Evolutionary conservation across 2,888 invertebrate genomes (phyloP).

Genomic region (Aplocera efformata): DNA sequence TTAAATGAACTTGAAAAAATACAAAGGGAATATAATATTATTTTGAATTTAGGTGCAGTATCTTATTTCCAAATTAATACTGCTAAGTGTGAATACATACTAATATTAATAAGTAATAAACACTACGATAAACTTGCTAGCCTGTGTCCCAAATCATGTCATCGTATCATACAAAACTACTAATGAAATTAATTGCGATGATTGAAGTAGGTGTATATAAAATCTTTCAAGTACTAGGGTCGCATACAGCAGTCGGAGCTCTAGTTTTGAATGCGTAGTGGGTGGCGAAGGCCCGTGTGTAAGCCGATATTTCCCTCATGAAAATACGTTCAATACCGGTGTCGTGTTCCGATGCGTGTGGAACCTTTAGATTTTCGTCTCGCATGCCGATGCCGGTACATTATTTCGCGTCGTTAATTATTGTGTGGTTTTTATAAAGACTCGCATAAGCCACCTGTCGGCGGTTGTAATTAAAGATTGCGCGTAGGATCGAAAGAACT

Average conservation of each 20-base stretch:
- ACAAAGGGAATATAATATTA: background rate
- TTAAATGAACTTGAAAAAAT: background rate
- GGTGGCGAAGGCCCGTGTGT: conserved; percentile 67
- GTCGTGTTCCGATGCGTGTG: conserved; percentile 69
- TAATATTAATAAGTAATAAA: too few relatives aligned
- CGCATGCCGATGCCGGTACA: conserved; percentile 76
- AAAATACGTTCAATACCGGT: conserved; percentile 73
- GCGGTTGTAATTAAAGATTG: conserved; percentile 68
- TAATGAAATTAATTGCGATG: too few relatives aligned
- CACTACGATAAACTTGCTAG: too few relatives aligned
- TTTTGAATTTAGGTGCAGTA: too few relatives aligned
- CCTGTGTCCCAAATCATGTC: too few relatives aligned
- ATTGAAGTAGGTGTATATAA: too few relatives aligned
- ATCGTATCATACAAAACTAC: too few relatives aligned
- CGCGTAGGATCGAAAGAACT: conserved; percentile 51
- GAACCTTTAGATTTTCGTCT: conserved; percentile 76
- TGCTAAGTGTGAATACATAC: too few relatives aligned
- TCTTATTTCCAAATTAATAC: too few relatives aligned
- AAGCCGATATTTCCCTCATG: conserved; percentile 77
- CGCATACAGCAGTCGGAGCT: conserved; percentile 39
- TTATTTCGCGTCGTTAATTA: conserved; percentile 79
- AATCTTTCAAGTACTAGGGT: conserved; percentile 37
- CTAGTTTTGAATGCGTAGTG: conserved; percentile 56
- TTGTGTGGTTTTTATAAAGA: conserved; percentile 65
- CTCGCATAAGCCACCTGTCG: conserved; percentile 73